Base-by-base conservation (phyloP, 2,797 vertebrate genomes). In the Chrosomus eos region DNA sequence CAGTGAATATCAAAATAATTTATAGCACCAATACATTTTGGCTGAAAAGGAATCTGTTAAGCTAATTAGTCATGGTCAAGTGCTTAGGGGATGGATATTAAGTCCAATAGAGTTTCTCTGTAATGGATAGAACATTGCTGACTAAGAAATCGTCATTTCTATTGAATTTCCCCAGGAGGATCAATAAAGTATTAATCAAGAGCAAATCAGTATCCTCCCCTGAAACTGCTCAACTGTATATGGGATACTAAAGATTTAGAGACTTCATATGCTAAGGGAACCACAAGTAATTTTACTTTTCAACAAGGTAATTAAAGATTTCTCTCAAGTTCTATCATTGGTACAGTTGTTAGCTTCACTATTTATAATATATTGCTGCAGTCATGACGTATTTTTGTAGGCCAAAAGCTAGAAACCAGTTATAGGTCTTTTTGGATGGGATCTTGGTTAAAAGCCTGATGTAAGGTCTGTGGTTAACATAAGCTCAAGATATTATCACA, bases 101-200 rank as follows among this genome's bases (percentile, higher is more conserved):
- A 71, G 33, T 19, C 70, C 7, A 62, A 48, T 48, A 55, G 81
- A 6, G 16, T 55, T 28, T 68, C 19, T 68, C n/a, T 31, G 45
- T 48, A 74, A 82, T 36, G 45, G 2, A 31, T 75, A 66, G 43
- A 83, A 75, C 33, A 53, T 10, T 40, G 73, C 73, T 76, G 62
- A 77, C 45, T 76, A 76, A 31, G n/a, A 38, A 31, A 31, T 21
- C 7, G 31, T 36, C 14, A 40, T 38, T 83, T 28, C 36, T 18
- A 58, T n/a, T 77, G 33, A 43, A 31, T 23, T 83, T 11, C 33
- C 33, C n/a, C 7, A 55, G 18, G 33, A 53, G 33, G 60, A 77
- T 68, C 33, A 43, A 77, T 67, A 75, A 67, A 21, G 28, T 75
- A 53, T 76, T 40, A 67, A 55, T 76, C 72, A 75, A 55, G 72